Base-by-base conservation (phyloP, 2,113 vertebrate genomes). In the Spilogale gracilis region DNA sequence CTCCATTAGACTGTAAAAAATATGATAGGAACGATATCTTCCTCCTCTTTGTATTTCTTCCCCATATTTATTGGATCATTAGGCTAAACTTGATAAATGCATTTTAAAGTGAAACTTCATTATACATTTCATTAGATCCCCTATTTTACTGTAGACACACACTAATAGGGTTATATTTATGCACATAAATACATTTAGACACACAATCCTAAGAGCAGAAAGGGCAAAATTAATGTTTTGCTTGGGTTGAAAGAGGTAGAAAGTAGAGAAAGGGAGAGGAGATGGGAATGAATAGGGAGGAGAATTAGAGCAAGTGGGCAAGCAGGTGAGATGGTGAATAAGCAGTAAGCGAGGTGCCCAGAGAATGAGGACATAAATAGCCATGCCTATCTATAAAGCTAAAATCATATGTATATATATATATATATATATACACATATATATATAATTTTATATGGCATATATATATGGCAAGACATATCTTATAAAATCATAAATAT, bases 91-190 rank as follows among this genome's bases (percentile, higher is more conserved):
- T n/a, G 85, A 43, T 79, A 63, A 69, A 32, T 61, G 43, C 60
- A 58, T n/a, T 95, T 84, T n/a, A 25, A 83, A 65, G 20, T 65
- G 71, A 95, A 76, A 85, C 50, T 78, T 91, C 52, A 69, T 86
- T 87, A 79, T 23, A 67, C 21, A 45, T 48, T 76, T 76, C 73
- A 50, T 50, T 48, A 76, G 43, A 50, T 13, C 2, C 45, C 45
- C 7, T 91, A 67, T 38, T 38, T 38, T 79, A 48, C 4, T n/a
- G 27, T 45, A 71, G 43, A 67, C 27, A 52, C 45, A 85, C 20
- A 71, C 23, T 43, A 27, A 50, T 43, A 93, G 52, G 50, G n/a
- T 30, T 48, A 79, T 43, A 11, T 13, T 5, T 45, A 54, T 12
- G 23, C 8, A 54, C 7, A 12, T 16, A 89, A 65, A 78, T 71